Conservation (phyloP, 2,888 invertebrate species). For the Ormyrus rosae region DNA sequence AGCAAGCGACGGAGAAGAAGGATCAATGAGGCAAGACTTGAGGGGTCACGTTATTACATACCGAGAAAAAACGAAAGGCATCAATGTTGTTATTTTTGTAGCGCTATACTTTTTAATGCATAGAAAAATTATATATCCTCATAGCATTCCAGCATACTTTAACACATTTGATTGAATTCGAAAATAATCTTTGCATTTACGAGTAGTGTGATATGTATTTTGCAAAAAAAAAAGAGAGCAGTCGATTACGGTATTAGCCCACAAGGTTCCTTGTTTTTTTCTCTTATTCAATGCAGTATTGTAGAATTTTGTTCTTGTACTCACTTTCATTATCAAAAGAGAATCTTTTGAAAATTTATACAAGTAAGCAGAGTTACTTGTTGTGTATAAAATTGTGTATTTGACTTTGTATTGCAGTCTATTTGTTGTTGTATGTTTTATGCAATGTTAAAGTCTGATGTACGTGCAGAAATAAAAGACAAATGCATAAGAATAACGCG, state of each 20-base stretch:
- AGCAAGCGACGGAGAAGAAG: constrained; percentile 86
- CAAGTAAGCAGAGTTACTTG: constrained; percentile 61
- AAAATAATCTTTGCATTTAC: constrained; percentile 54
- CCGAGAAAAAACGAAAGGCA: constrained; percentile 45
- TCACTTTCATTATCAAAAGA: constrained; percentile 22
- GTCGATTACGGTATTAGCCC: constrained; percentile 29
- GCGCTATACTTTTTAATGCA: constrained; percentile 53
- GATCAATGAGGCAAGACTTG: constrained; percentile 78
- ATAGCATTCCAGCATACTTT: constrained; percentile 49
- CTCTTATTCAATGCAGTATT: constrained; percentile 50
- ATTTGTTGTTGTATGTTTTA: constrained; percentile 62
- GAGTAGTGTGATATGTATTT: constrained; percentile 47
- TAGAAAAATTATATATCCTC: constrained; percentile 47
- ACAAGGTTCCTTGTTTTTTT: constrained; percentile 44
- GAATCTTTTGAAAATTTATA: constrained; percentile 40
- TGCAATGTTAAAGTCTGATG: constrained; percentile 59
- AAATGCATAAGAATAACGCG: constrained; percentile 44
- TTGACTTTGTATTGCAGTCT: constrained; percentile 57
- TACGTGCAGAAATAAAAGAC: constrained; percentile 63
- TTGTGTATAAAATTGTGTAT: constrained; percentile 59
- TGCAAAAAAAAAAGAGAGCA: constrained; percentile 15
- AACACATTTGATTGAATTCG: constrained; percentile 36
- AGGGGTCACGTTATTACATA: constrained; percentile 24
- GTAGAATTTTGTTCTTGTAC: constrained; percentile 31
- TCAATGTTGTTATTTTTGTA: constrained; percentile 55